Conservation (phyloP, 2,797 vertebrate species). For the Vultur gryphus region DNA sequence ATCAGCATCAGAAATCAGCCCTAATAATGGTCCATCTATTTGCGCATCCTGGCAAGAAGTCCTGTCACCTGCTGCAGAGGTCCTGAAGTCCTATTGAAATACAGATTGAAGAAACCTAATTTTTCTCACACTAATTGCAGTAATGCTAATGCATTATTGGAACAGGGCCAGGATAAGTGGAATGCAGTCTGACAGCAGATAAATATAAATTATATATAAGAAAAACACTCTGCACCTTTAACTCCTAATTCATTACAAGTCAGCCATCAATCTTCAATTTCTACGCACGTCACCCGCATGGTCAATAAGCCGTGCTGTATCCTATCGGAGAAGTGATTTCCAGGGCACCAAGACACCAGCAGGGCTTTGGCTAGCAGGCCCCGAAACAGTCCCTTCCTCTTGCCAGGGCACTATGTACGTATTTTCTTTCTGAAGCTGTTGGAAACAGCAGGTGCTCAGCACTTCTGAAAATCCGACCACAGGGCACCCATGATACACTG, state of each 20-base stretch:
- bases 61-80: not conserved
- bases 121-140: not conserved
- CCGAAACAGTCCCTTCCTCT: not conserved
- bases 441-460: not conserved
- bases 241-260: not conserved
- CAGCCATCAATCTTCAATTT: not conserved
- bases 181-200: not conserved
- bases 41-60: not conserved
- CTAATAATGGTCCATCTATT: not conserved
- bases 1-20: not conserved
- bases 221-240: not conserved
- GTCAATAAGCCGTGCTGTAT: not conserved
- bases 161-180: not conserved
- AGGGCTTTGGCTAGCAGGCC: not conserved
- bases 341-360: not conserved
- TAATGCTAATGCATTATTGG: not conserved
- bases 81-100: not conserved
- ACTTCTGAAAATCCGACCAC: not conserved
- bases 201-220: not conserved
- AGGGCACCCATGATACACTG: not conserved
- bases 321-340: not conserved
- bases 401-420: fast-evolving
- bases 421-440: not conserved
- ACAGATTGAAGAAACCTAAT: not conserved
- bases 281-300: not conserved